A percentile compares a stretch with the other conserved stretches of the same genome.
Evolutionary conservation across 2,888 invertebrate genomes (phyloP).

Genomic region (Microctonus brassicae): DNA sequence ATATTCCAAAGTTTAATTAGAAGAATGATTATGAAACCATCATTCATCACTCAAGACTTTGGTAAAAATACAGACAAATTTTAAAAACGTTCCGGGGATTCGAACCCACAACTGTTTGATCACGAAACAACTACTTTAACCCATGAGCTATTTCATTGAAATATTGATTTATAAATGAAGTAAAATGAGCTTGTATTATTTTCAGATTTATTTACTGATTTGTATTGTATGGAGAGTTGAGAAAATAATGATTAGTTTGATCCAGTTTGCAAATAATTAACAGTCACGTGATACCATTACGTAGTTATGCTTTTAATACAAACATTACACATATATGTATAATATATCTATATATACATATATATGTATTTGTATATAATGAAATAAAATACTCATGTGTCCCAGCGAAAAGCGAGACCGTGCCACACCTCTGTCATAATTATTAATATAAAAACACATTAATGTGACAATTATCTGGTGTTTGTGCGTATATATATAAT

Average conservation of each 20-base stretch:
- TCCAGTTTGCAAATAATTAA: background rate
- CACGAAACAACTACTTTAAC: constrained; percentile 2
- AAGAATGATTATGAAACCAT: constrained; percentile 23
- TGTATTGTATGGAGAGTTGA: background rate
- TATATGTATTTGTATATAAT: background rate
- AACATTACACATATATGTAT: background rate
- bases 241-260: background rate
- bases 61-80: constrained; percentile 1
- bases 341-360: background rate
- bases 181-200: background rate
- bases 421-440: constrained; percentile 61
- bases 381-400: constrained; percentile 34
- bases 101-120: constrained; percentile 12
- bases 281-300: background rate
- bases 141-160: background rate
- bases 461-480: constrained; percentile 27
- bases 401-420: constrained; percentile 58
- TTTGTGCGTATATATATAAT: constrained; percentile 56
- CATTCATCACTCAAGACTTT: constrained; percentile 37
- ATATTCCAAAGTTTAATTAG: constrained; percentile 36
- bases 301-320: background rate
- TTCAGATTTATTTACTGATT: background rate
- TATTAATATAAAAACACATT: constrained; percentile 46
- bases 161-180: background rate
- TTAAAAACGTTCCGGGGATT: background rate